Evolutionary conservation across 2,888 invertebrate genomes (phyloP), one percentile per base, ranked within the genome.

Genomic region (Melipona beecheii): DNA sequence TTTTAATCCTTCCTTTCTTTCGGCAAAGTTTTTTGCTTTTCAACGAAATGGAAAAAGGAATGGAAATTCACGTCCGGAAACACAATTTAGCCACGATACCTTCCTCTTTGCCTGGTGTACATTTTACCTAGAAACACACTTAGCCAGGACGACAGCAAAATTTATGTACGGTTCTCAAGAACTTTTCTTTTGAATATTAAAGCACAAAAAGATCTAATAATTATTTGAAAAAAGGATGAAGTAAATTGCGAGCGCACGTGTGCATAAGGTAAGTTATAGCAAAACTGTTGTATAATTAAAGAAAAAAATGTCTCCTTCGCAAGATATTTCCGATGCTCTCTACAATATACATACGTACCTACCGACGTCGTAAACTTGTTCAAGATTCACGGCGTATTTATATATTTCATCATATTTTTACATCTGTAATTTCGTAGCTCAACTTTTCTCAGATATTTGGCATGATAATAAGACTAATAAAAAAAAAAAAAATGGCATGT

Each of bases 51-150:
- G 9, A 19, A 58, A 27, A 49, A 64, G 27, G 15, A 54, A 50
- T 58, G 50, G 27, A 75, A 66, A 19, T 68, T 75, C 64, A 50
- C 36, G 70, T 31, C 36, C 21, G 43, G 62, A 64, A 62, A 62
- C 54, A n/a, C 60, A 73, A 43, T 76, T 70, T 64, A 75, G 36
- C 27, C 64, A 69, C 49, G 69, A 68, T 58, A 50, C 66, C 43
- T 68, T 73, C 54, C 56, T 56, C 76, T 66, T 73, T 56, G 75
- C 62, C 19, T 31, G 36, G 58, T 36, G 68, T 52, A 50, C n/a
- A 62, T 70, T 69, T 69, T 62, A 76, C 50, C 11, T 19, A 52
- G 52, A 31, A 76, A 76, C 52, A 52, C 75, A 69, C 36, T 76
- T 31, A 50, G 49, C 24, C 50, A 36, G 19, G 9, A 36, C 4